phyloP scores from a whole-genome alignment of 23 tunicate species.

The Clavelina lepadiformis region DNA sequence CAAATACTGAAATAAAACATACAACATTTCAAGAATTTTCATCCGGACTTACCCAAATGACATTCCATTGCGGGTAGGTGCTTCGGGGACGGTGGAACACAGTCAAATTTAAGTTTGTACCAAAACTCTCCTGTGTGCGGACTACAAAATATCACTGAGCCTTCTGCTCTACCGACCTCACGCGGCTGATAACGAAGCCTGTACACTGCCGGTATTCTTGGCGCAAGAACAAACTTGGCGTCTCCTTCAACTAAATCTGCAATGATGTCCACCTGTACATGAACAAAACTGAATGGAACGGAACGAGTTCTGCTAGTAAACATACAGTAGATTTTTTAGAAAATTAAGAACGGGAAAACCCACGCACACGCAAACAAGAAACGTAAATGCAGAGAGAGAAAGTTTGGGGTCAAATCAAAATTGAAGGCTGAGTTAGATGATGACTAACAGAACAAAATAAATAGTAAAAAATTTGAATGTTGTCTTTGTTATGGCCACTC shows the following conservation, averaged over 20 bases:
- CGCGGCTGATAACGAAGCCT: slow-evolving; percentile 35
- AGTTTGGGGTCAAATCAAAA: too few relatives aligned
- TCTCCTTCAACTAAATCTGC: slow-evolving; percentile 49
- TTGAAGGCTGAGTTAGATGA: neutral
- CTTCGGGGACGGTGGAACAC: slow-evolving; percentile 63
- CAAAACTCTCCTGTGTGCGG: slow-evolving; percentile 93
- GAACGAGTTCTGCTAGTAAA: too few relatives aligned
- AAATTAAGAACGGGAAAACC: too few relatives aligned
- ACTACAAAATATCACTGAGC: slow-evolving; percentile 54
- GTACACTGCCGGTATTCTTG: slow-evolving; percentile 48
- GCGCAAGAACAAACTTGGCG: slow-evolving; percentile 23
- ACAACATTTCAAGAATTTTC: too few relatives aligned
- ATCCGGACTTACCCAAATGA: slow-evolving; percentile 55
- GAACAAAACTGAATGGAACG: too few relatives aligned
- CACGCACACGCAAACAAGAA: too few relatives aligned
- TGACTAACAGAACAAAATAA: neutral
- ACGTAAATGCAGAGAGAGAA: too few relatives aligned
- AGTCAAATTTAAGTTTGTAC: slow-evolving; percentile 67
- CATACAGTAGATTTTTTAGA: too few relatives aligned
- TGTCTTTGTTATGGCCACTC: slow-evolving; percentile 3
- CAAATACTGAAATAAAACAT: neutral
- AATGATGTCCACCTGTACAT: slow-evolving; percentile 30
- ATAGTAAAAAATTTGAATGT: neutral
- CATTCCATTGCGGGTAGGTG: slow-evolving; percentile 78
- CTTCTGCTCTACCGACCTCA: slow-evolving; percentile 42